Evolutionary conservation across 2,113 vertebrate species (phyloP), one percentile per base, ranked within the genome.

Genomic region (Erythrocercus mccallii): DNA sequence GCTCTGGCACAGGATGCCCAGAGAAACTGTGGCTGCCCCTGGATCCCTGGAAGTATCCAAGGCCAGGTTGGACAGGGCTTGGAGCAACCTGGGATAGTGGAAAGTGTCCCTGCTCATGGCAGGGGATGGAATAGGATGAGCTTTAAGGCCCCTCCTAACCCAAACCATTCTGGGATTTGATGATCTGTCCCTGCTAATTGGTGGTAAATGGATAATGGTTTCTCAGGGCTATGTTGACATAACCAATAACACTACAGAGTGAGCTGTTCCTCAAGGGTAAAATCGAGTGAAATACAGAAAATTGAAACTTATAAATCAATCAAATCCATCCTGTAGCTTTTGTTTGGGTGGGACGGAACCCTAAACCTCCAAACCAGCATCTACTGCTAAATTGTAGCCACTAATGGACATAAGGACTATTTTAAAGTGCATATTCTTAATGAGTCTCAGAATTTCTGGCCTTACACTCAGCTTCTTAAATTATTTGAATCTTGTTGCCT

Each of bases 31-130:
- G 69, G 69, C 16, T 89, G 69, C 20, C 14, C 19, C 61, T 82
- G 66, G 66, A 69, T 54, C 6, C 21, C 10, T 82, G 47, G 30
- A 2, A 61, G 2, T 35, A 33, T 22, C 21, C 54, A 15, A 48
- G 40, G 21, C 38, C 30, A 19, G 45, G n/a, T 0, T 65, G 22
- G 48, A 35, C 0, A 0, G 30, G 24, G 21, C 13, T 66, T 74
- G 86, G 40, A 61, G 15, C 47, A 19, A 0, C n/a, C 30, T 69
- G 47, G 54, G n/a, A 6, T 4, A 4, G 54, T 47, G 70, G 40
- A 2, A 82, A 1, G 0, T 60, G 86, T 51, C 23, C 45, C n/a
- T 81, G n/a, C 3, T 16, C 28, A 2, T 24, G 60, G 44, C 6
- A 45, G 15, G 37, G 11, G 2, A 1, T 81, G 78, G 23, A 3